A percentile compares a stretch with the other conserved stretches of the same genome.
Conservation (phyloP, 92 coral and sea anemone genomes). For the Meandrina meandrites region DNA sequence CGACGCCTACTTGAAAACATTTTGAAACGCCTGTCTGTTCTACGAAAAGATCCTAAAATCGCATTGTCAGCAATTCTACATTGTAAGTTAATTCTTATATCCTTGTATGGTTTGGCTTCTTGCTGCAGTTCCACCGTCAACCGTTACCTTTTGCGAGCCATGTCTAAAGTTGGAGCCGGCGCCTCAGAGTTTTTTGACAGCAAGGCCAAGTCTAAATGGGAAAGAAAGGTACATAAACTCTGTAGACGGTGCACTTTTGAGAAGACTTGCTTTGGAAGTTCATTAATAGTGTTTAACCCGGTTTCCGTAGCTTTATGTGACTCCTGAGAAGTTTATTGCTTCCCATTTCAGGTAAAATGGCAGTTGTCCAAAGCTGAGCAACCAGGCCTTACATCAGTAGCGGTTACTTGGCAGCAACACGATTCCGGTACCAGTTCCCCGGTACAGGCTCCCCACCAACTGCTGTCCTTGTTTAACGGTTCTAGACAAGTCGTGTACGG, state of each 20-base stretch:
- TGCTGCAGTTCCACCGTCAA: conserved; percentile 76
- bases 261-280: not conserved
- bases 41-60: not conserved
- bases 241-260: not conserved
- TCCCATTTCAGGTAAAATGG: conserved; percentile 56
- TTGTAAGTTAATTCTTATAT: not conserved
- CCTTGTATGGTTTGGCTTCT: not conserved
- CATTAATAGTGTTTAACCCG: not conserved
- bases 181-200: conserved; percentile 87
- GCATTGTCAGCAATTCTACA: too few species aligned
- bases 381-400: conserved; percentile 94
- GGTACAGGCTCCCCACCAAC: conserved; percentile 92
- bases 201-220: conserved; percentile 95
- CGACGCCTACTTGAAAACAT: too few species aligned
- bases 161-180: conserved; percentile 94
- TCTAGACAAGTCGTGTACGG: conserved; percentile 97
- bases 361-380: conserved; percentile 85
- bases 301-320: not conserved
- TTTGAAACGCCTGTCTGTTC: too few species aligned
- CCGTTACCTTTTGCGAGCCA: conserved; percentile 84
- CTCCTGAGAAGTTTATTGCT: too few species aligned
- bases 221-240: conserved; percentile 63
- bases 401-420: conserved; percentile 98
- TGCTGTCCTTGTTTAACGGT: conserved; percentile 89
- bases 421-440: conserved; percentile 80